These are phyloP conservation scores for Macrotrachela quadricornifera DNA, from an alignment of 1,140 invertebrate genomes.

Conservation along the genomic window DNA sequence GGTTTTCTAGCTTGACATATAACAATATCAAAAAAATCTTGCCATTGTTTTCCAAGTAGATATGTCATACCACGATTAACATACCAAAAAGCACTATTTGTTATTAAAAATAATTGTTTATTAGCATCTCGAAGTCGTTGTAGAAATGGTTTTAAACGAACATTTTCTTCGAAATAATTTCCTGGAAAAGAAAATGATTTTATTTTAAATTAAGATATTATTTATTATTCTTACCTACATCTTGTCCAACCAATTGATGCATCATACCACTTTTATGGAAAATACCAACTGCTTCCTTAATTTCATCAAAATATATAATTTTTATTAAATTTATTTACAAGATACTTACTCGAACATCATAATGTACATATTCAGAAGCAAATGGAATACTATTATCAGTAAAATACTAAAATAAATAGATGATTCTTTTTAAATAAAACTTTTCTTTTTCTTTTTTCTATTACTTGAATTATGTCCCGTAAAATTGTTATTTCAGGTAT, in stretches of 20 bases:
- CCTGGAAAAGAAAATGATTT: neutral
- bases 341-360: too few relatives aligned
- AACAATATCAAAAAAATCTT: slow-evolving; percentile 71
- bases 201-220: too few relatives aligned
- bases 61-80: slow-evolving; percentile 69
- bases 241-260: slow-evolving; percentile 58
- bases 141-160: slow-evolving; percentile 55
- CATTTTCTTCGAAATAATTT: slow-evolving; percentile 43
- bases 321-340: too few relatives aligned
- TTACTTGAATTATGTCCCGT: too few relatives aligned
- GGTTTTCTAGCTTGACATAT: slow-evolving; percentile 85
- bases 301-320: slow-evolving; percentile 12
- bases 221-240: slow-evolving; percentile 10
- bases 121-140: slow-evolving; percentile 44
- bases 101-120: slow-evolving; percentile 82
- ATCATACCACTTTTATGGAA: slow-evolving; percentile 61
- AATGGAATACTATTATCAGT: too few relatives aligned
- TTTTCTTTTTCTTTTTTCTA: too few relatives aligned
- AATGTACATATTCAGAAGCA: too few relatives aligned
- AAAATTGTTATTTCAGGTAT: slow-evolving; percentile 38
- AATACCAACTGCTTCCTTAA: slow-evolving; percentile 60
- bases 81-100: slow-evolving; percentile 85
- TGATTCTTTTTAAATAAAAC: too few relatives aligned
- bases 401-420: too few relatives aligned
- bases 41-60: slow-evolving; percentile 68